These are phyloP conservation scores for Epinotia bilunana DNA, from an alignment of 2,888 invertebrate species.

Conservation along the genomic window DNA sequence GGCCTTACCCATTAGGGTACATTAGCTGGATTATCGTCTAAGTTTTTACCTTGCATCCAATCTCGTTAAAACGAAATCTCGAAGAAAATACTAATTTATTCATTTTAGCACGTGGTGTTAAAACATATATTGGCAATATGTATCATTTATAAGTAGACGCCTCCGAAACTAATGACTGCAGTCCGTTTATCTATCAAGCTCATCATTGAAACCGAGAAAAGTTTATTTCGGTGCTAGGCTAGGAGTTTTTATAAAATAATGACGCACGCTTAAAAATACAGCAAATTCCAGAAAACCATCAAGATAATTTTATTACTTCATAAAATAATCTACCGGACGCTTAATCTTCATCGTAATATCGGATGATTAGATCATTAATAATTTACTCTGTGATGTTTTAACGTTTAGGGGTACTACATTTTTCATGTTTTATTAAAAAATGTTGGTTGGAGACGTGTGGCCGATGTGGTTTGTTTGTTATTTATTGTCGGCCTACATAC, in stretches of 20 bases:
- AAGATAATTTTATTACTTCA: slow-evolving; percentile 63
- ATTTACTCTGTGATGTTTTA: slow-evolving; percentile 38
- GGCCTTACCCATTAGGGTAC: no score
- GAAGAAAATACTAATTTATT: not conserved
- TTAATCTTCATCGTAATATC: slow-evolving; percentile 40
- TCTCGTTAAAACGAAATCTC: not conserved
- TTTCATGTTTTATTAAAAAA: slow-evolving; percentile 15
- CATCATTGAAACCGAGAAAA: slow-evolving; percentile 64
- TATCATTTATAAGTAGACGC: slow-evolving; percentile 23
- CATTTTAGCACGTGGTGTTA: not conserved
- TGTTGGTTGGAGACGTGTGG: slow-evolving; percentile 10
- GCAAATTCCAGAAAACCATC: slow-evolving; percentile 62
- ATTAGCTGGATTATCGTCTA: not conserved
- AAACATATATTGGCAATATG: slow-evolving; percentile 12
- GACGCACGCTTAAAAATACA: slow-evolving; percentile 69
- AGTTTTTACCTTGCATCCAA: not conserved
- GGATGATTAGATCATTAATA: slow-evolving; percentile 42
- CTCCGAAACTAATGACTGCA: slow-evolving; percentile 51
- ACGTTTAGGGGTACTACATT: slow-evolving; percentile 21
- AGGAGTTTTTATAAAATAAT: slow-evolving; percentile 66
- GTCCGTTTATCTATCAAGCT: slow-evolving; percentile 59
- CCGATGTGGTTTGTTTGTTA: slow-evolving; percentile 58
- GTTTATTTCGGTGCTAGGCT: slow-evolving; percentile 66
- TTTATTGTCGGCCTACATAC: slow-evolving; percentile 67
- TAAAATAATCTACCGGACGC: slow-evolving; percentile 44